A percentile compares a stretch with the other conserved stretches of the same genome.
These are phyloP conservation scores for Salvator merianae DNA, from an alignment of 2,113 vertebrate genomes.

Conservation along the genomic window DNA sequence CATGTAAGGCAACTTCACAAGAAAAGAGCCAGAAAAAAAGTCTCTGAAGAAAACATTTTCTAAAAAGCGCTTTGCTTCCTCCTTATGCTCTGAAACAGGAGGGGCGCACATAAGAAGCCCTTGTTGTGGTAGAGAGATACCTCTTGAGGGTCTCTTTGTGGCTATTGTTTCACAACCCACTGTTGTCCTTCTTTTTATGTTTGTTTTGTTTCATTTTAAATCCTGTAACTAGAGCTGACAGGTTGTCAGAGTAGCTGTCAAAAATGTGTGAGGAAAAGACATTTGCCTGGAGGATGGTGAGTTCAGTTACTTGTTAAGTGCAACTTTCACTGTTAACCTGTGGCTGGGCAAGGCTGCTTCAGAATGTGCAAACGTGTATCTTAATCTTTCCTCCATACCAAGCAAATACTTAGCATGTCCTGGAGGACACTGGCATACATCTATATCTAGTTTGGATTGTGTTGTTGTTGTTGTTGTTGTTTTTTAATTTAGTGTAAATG, in stretches of 20 bases:
- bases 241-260: conserved; percentile 17
- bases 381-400: background rate
- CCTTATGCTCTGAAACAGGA: background rate
- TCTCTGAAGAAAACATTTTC: background rate
- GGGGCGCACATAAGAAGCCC: background rate
- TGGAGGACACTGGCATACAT: background rate
- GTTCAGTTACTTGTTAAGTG: background rate
- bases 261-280: conserved; percentile 13
- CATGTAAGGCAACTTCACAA: conserved; percentile 11
- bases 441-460: background rate
- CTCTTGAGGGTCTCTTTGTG: background rate
- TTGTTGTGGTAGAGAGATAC: background rate
- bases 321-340: background rate
- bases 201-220: conserved; percentile 6
- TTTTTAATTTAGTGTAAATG: background rate
- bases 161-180: background rate
- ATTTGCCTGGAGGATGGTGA: conserved; percentile 8
- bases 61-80: background rate
- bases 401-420: background rate
- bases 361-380: background rate
- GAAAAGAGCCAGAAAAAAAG: background rate
- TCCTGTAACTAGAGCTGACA: conserved; percentile 7
- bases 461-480: background rate
- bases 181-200: background rate
- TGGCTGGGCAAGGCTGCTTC: background rate